phyloP scores from a whole-genome alignment of 1,140 invertebrate genomes.

The Whitmania pigra region DNA sequence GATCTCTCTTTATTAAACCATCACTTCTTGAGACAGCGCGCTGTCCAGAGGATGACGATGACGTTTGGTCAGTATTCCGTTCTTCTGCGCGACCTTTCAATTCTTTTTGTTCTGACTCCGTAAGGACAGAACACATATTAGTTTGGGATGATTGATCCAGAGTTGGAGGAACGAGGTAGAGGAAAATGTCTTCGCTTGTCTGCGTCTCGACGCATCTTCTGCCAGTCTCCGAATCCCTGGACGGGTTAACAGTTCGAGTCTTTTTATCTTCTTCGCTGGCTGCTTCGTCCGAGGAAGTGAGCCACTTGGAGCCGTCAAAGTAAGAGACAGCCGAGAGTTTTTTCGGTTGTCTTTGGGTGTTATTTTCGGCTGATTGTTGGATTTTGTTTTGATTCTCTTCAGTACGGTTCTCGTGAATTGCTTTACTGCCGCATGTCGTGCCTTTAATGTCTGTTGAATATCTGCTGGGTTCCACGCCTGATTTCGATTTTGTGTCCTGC shows the following conservation, averaged over 20 bases:
- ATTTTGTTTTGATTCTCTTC: background rate
- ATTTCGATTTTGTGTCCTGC: too few species aligned
- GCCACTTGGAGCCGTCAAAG: background rate
- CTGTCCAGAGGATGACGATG: too few species aligned
- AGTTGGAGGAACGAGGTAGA: too few species aligned
- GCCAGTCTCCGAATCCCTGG: too few species aligned
- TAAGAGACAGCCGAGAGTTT: background rate
- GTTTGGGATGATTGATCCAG: too few species aligned
- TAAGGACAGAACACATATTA: too few species aligned
- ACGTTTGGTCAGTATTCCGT: background rate
- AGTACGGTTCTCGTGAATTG: background rate
- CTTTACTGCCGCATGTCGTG: background rate
- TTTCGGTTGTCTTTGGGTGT: background rate
- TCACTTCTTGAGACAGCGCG: too few species aligned
- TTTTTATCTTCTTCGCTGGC: conserved; percentile 3
- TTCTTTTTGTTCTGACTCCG: background rate
- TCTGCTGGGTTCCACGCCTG: too few species aligned
- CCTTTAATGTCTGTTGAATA: background rate
- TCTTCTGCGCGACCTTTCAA: background rate
- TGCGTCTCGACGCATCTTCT: too few species aligned
- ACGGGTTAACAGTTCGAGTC: too few species aligned
- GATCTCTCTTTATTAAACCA: background rate
- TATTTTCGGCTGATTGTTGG: background rate
- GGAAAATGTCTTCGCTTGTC: too few species aligned
- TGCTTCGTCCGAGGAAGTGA: background rate